Evolutionary conservation across 2,113 vertebrate genomes (phyloP).

Genomic region (Salvator merianae): DNA sequence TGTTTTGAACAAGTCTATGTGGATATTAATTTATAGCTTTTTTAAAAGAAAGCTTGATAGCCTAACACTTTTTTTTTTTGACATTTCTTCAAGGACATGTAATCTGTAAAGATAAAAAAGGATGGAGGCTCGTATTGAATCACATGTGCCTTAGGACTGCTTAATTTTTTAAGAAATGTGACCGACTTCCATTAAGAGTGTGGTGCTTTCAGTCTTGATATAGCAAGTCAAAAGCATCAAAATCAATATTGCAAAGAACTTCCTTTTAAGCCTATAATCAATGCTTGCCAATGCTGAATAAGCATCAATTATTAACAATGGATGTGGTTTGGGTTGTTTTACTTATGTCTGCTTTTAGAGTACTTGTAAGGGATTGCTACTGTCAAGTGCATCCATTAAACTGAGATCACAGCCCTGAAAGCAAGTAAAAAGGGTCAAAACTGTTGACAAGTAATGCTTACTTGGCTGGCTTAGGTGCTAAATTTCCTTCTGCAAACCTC

Average conservation of each 20-base stretch:
- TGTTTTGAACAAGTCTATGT: background rate
- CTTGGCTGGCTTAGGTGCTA: background rate
- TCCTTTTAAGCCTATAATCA: slow-evolving; percentile 74
- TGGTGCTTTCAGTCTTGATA: slow-evolving; percentile 46
- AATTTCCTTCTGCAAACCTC: background rate
- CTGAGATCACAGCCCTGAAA: slow-evolving; percentile 29
- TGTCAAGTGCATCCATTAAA: slow-evolving; percentile 59
- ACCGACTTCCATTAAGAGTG: slow-evolving; percentile 51
- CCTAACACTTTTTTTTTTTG: slow-evolving; percentile 26
- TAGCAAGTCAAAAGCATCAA: slow-evolving; percentile 45
- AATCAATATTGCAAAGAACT: slow-evolving; percentile 64
- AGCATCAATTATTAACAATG: slow-evolving; percentile 74
- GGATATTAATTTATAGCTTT: background rate
- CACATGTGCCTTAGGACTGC: slow-evolving; percentile 46
- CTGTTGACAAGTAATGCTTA: slow-evolving; percentile 35
- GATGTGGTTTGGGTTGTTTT: slow-evolving; percentile 67
- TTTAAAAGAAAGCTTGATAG: background rate
- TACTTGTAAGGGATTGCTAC: slow-evolving; percentile 53
- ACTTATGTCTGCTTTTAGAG: slow-evolving; percentile 71
- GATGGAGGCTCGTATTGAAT: background rate
- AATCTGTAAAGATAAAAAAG: slow-evolving; percentile 28
- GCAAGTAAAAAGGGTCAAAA: slow-evolving; percentile 40
- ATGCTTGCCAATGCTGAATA: slow-evolving; percentile 69
- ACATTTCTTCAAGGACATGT: slow-evolving; percentile 32
- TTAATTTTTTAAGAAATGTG: slow-evolving; percentile 65